These are phyloP conservation scores for Edolisoma coerulescens DNA, from an alignment of 2,113 vertebrate genomes.

Conservation along the genomic window DNA sequence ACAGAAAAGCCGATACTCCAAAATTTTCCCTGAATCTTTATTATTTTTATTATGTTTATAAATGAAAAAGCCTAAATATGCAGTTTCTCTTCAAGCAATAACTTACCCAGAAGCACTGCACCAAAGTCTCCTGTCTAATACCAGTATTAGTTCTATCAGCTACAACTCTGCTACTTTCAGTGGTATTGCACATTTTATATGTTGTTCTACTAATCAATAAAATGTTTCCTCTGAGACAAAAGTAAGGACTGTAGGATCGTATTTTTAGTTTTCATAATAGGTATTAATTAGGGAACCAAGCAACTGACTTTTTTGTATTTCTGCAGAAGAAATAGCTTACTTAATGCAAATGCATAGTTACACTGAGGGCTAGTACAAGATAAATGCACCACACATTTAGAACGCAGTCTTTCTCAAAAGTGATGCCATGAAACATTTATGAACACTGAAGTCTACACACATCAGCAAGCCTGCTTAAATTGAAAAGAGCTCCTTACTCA, in stretches of 20 bases:
- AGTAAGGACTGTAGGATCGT: background rate
- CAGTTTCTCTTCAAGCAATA: background rate
- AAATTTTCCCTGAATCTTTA: background rate
- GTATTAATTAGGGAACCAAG: background rate
- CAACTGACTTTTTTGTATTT: background rate
- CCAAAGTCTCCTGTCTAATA: background rate
- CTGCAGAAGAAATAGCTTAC: background rate
- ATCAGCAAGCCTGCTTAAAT: background rate
- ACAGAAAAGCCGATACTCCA: background rate
- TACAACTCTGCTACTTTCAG: background rate
- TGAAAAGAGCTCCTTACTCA: background rate
- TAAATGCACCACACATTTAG: background rate
- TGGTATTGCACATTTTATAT: background rate
- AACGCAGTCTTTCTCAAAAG: background rate
- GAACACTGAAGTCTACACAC: background rate
- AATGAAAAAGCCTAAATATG: background rate
- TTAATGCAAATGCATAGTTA: background rate
- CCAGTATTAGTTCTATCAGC: background rate
- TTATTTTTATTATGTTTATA: background rate
- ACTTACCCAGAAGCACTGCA: background rate
- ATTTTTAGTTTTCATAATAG: background rate
- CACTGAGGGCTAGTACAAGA: background rate
- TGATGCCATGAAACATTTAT: background rate
- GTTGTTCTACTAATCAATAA: background rate
- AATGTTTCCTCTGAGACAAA: background rate